Evolutionary conservation across 2,113 vertebrate species (phyloP), one percentile per base, ranked within the genome.

Genomic region (Saiga tatarica): DNA sequence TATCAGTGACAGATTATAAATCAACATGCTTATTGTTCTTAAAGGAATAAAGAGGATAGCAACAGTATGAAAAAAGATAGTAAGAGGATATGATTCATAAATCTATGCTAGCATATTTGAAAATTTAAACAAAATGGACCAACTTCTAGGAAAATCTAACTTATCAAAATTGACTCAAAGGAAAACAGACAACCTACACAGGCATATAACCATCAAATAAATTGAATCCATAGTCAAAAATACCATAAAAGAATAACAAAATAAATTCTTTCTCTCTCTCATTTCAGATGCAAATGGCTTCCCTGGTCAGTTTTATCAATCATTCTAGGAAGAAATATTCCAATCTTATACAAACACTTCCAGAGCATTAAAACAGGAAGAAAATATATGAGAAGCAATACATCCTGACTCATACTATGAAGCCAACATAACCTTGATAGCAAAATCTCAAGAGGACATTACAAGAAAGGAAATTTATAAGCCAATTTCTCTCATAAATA

Each of bases 141-240:
- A 90, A 89, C 19, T 64, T 89, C 62, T 42, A n/a, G 28, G 50
- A 78, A 95, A 89, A 85, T n/a, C 7, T 78, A 88, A 42, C 15
- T 76, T 85, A 79, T 3, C 26, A 36, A 95, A 97, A 92, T 16
- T 94, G 78, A 84, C 23, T 53, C 87, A 84, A 96, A 62, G 64
- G 57, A 89, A 92, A 78, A 83, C 0, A 88, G 60, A 84, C 55
- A 89, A 89, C 33, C 36, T 95, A 39, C 15, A 84, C 30, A 95
- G 26, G 64, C n/a, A 50, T 45, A 57, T 28, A 64, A 78, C 62
- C 47, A 84, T 23, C 82, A 86, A 62, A 84, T 45, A 96, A 93
- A 93, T 2, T 25, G 67, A 90, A 86, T 81, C 53, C n/a, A 89
- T 36, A 95, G 33, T 39, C 36, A 89, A 83, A 96, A 95, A 90